Evolutionary conservation across 2,113 vertebrate species (phyloP), one percentile per base, ranked within the genome.

Genomic region (Phaethornis superciliosus): DNA sequence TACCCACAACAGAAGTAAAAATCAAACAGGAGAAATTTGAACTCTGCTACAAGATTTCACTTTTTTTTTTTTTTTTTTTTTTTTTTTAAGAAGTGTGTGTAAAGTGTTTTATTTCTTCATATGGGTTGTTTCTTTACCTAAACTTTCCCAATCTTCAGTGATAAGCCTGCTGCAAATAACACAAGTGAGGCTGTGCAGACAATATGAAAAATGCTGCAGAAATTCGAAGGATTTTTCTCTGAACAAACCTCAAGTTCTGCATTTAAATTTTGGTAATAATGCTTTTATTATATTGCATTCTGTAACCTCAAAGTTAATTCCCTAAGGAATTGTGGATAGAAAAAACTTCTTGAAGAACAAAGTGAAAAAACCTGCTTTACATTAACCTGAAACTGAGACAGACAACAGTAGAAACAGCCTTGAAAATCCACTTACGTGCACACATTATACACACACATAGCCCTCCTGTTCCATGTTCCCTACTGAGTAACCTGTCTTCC

Each of bases 151-250:
- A 24, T 85, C 64, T 30, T 89, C 62, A 84, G 75, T 1, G 46
- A 83, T 95, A 94, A 96, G 83, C 68, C 37, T 81, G 63, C 83
- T 89, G 86, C 81, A 94, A 95, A 75, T 81, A 91, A 79, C 56
- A 81, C 20, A 58, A 93, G 49, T 33, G 62, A 92, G 46, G 33
- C 55, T 4, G 5, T 88, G 79, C 55, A 72, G 81, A 89, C 81
- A 67, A 72, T 89, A 65, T 75, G 95, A 64, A 69, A 84, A 94
- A 63, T 64, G 47, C 28, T 69, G 51, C 64, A 77, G 70, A 87
- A 96, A 93, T 82, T 8, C 81, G 85, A 90, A 92, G 68, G 67
- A 75, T 92, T 96, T 97, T 88, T 68, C 22, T 87, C 46, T 80
- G 59, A 95, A 82, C 51, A 82, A 49, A 83, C 32, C 21, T 86